These are phyloP conservation scores for Mesorhabditis sp. DNA, from an alignment of 2,888 invertebrate species.

Conservation along the genomic window DNA sequence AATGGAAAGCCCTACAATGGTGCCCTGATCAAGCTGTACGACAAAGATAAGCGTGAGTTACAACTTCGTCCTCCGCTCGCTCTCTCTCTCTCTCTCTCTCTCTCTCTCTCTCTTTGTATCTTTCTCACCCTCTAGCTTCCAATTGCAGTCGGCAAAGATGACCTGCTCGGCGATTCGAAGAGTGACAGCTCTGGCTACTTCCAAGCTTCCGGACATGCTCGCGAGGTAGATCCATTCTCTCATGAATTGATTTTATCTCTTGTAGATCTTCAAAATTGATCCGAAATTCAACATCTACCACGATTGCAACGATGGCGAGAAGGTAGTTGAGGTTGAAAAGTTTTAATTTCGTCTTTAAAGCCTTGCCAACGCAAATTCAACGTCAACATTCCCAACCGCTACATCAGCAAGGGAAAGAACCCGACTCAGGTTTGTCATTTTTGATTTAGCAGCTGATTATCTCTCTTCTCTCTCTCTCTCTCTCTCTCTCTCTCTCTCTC, in stretches of 20 bases:
- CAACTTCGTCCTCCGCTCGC: neutral
- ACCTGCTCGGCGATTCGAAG: neutral
- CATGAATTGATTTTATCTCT: neutral
- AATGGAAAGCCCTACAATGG: neutral
- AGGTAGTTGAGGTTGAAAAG: neutral
- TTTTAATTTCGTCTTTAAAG: neutral
- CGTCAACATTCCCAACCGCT: neutral
- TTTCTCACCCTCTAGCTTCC: no score
- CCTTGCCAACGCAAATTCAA: slow-evolving; percentile 6
- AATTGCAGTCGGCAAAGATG: neutral
- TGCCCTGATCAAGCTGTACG: slow-evolving; percentile 1
- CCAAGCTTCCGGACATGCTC: neutral
- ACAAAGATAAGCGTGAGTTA: slow-evolving; percentile 4
- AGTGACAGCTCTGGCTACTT: neutral
- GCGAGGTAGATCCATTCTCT: neutral
- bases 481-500: no score
- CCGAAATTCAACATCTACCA: slow-evolving; percentile 4
- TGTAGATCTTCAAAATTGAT: neutral
- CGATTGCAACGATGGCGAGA: slow-evolving; percentile 1
- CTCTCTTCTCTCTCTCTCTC: no score
- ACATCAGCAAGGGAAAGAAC: neutral
- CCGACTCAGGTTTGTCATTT: neutral
- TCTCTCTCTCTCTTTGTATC: no score
- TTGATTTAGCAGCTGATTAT: no score
- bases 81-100: no score